Evolutionary conservation across 2,888 invertebrate species (phyloP).

Genomic region (Amblyjoppa fuscipennis): DNA sequence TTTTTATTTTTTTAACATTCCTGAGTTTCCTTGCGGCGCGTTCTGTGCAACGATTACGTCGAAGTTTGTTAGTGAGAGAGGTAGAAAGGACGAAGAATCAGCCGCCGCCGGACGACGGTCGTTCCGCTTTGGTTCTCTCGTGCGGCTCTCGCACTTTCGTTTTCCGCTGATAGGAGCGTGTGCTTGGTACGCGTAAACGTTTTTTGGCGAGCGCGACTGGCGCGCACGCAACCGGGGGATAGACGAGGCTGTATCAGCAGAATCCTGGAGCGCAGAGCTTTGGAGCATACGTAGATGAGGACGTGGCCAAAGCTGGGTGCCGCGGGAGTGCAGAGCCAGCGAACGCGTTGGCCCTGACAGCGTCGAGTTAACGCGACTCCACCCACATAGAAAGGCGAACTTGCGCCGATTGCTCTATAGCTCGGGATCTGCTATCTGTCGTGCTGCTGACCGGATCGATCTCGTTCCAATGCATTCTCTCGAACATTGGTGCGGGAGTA

Average conservation of each 20-base stretch:
- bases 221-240: conserved; percentile 12
- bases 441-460: conserved; percentile 68
- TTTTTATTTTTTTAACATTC: conserved; percentile 37
- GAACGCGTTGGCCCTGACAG: conserved; percentile 77
- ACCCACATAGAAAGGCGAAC: conserved; percentile 78
- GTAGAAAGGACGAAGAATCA: conserved; percentile 68
- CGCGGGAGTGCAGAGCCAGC: conserved; percentile 55
- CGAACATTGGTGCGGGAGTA: conserved; percentile 38
- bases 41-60: conserved; percentile 58
- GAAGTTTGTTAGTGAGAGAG: conserved; percentile 47
- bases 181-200: conserved; percentile 56
- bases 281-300: conserved; percentile 60
- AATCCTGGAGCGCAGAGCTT: conserved; percentile 39
- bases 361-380: conserved; percentile 75
- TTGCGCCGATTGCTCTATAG: conserved; percentile 66
- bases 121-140: conserved; percentile 65
- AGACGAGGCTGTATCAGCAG: conserved; percentile 1
- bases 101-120: conserved; percentile 64
- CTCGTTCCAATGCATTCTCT: conserved; percentile 62
- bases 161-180: conserved; percentile 66
- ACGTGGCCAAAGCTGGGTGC: conserved; percentile 54
- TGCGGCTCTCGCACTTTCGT: conserved; percentile 67
- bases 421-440: conserved; percentile 65
- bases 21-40: conserved; percentile 32
- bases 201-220: conserved; percentile 42